Evolutionary conservation across 2,113 vertebrate species (phyloP), one percentile per base, ranked within the genome.

Genomic region (Odontophorus gujanensis): DNA sequence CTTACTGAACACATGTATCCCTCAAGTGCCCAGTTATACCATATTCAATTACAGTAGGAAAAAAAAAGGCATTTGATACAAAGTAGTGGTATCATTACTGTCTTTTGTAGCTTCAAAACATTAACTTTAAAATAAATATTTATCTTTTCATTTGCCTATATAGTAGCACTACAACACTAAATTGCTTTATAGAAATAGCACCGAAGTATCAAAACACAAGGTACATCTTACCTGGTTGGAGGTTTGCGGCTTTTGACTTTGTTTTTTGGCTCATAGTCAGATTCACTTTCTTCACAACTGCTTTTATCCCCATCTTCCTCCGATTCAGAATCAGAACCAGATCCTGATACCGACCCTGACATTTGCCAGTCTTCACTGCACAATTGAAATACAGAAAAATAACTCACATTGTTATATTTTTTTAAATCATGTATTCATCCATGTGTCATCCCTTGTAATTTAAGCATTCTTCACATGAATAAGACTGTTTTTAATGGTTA

Each of bases 181-280:
- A 7, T 0, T 55, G 40, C 11, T 80, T 42, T 61, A 24, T 6
- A 73, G 21, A 92, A 75, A 51, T 20, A 74, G 21, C 32, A 67
- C 4, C 7, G 66, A 51, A 48, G 67, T 17, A 90, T 14, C 32
- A 45, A 78, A 65, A 89, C 24, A 11, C 7, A 11, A 19, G 30
- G 59, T 13, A 20, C n/a, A 57, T 63, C 79, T 90, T 97, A 99
- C 99, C 99, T 99, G 87, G 97, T 98, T 87, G 98, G 98, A 94
- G 98, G 98, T 94, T 99, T 99, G 91, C 98, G 98, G 97, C 98
- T 99, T 97, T 99, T 99, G 69, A 99, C 98, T 97, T 99, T 99
- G 96, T 98, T 99, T 98, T 99, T 99, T 53, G 99, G 99, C 92
- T 99, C 99, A 94, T 99, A 99, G 96, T 99, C 99, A 67, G 99